A percentile compares a stretch with the other conserved stretches of the same genome.
Conservation (phyloP, 2,888 invertebrate species). For the Galerucella nymphaeae region DNA sequence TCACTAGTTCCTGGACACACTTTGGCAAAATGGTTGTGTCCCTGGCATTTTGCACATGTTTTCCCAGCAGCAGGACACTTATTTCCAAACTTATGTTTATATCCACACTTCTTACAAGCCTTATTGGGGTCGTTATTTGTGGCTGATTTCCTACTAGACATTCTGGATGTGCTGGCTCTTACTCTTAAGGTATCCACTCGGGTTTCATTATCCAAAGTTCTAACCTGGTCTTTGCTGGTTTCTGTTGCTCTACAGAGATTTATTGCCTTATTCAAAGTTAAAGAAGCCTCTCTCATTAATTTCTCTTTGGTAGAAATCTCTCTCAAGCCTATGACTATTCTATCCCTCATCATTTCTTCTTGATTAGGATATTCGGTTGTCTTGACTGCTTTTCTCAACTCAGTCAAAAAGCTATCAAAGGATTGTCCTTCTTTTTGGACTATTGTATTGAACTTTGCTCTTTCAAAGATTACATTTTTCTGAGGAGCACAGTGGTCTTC, state of each 20-base stretch:
- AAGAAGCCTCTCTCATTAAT: constrained; percentile 23
- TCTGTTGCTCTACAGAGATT: neutral
- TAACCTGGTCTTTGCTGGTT: neutral
- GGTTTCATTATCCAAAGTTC: constrained; percentile 7
- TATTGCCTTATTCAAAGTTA: constrained; percentile 28
- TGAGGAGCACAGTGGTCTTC: no score
- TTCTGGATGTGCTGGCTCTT: constrained; percentile 19
- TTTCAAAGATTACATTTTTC: no score
- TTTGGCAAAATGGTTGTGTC: constrained; percentile 24
- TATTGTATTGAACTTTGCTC: no score
- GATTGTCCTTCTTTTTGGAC: no score
- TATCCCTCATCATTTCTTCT: constrained; percentile 49
- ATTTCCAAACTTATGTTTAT: no score
- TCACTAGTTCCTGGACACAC: constrained; percentile 6
- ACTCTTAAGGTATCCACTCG: constrained; percentile 1
- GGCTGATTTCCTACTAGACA: constrained; percentile 14
- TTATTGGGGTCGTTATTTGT: no score
- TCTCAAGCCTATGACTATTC: constrained; percentile 49
- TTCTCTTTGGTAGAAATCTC: constrained; percentile 36
- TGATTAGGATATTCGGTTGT: constrained; percentile 47
- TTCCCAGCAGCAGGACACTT: constrained; percentile 15
- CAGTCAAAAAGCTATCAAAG: constrained; percentile 48
- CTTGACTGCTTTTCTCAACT: constrained; percentile 49
- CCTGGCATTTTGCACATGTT: constrained; percentile 28
- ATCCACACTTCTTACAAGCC: no score